Percentiles rank a stretch among this genome's conserved stretches.
Conservation (phyloP, 2,113 vertebrate species). For the Ammodytes dubius region DNA sequence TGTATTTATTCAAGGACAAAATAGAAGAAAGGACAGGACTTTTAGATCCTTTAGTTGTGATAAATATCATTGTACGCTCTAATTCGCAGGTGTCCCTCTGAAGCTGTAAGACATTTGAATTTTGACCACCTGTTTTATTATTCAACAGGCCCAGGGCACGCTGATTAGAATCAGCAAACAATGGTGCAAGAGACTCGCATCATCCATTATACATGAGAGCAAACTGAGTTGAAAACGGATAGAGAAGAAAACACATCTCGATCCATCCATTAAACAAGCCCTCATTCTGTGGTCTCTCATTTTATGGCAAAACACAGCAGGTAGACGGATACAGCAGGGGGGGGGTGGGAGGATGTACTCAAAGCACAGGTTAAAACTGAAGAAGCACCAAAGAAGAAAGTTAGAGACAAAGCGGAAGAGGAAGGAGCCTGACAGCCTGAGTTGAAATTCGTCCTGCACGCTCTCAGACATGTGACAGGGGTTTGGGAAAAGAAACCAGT, state of each 20-base stretch:
- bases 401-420: constrained; percentile 6
- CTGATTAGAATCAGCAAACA: constrained; percentile 77
- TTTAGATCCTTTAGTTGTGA: constrained; percentile 3
- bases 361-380: constrained; percentile 17
- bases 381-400: neutral
- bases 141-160: constrained; percentile 64
- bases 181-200: constrained; percentile 63
- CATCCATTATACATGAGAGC: constrained; percentile 79
- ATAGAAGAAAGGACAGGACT: neutral
- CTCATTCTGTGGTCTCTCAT: constrained; percentile 20
- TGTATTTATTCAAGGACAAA: constrained; percentile 10
- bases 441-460: constrained; percentile 56
- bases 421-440: constrained; percentile 35
- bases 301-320: constrained; percentile 2
- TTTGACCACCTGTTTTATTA: constrained; percentile 68
- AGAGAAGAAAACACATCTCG: constrained; percentile 42
- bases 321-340: constrained; percentile 20
- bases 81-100: constrained; percentile 71
- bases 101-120: constrained; percentile 59
- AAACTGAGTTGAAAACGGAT: constrained; percentile 58
- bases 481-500: constrained; percentile 46
- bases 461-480: constrained; percentile 67
- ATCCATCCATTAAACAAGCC: constrained; percentile 52
- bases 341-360: constrained; percentile 6
- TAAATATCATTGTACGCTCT: constrained; percentile 36